Evolutionary conservation across 1,140 invertebrate genomes (phyloP), one percentile per base, ranked within the genome.

Genomic region (Rhizoglyphus robini): DNA sequence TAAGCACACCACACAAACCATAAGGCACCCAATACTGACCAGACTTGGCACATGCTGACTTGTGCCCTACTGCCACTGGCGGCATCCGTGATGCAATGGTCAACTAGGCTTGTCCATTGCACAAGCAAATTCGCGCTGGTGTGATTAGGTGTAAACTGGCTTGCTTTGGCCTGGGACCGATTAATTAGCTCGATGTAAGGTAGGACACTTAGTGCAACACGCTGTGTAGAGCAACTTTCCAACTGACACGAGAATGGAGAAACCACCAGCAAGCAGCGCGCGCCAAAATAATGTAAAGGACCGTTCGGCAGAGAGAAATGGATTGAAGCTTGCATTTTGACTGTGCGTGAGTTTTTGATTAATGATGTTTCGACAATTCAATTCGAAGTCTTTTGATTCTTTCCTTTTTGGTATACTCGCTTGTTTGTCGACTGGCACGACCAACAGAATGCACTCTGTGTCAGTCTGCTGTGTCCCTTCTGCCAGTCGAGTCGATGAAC

Each of bases 381-480:
- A 54, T 27, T 54, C 51, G 8, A 54, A 27, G 51, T 54, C 51
- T 25, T 32, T 54, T 32, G 36, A 41, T 54, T 32, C 51, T 54
- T 54, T 32, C 31, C 51, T 20, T 32, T 54, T 32, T 54, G 51
- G 23, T 32, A 8, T 27, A 54, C 15, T 54, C 31, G 51, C 51
- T 54, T 54, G 51, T 54, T 54, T 54, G 51, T 54, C 51, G 51
- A 54, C 51, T 20, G 51, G 8, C 23, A 23, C 36, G 8, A 23
- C 51, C 8, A 54, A 54, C 51, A 54, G 51, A 54, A 54, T 54
- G 31, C 51, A 11, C 20, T 18, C 8, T 54, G 31, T 54, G 51
- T 54, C 51, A 54, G 51, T 54, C 51, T 25, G 51, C 31, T 54
- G 51, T 25, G 8, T 54, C 31, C 15, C 51, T 54, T 25, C 51